These are phyloP conservation scores for Yponomeuta malinellus DNA, from an alignment of 2,888 invertebrate species.

Conservation along the genomic window DNA sequence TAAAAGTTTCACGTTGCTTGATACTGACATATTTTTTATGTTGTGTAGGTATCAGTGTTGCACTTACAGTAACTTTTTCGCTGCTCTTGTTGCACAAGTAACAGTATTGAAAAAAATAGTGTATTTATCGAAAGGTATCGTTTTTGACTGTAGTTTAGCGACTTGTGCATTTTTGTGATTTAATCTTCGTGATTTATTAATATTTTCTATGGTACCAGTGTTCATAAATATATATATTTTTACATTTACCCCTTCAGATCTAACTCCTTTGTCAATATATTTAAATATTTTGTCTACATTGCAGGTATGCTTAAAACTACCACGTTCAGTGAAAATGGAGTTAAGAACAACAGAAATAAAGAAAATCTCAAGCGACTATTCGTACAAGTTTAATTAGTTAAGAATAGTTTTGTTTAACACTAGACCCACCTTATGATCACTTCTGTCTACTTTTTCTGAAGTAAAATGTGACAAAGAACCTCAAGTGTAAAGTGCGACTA, in stretches of 20 bases:
- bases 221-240: constrained; percentile 24
- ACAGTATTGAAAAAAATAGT: too few relatives aligned
- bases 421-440: constrained; percentile 12
- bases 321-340: constrained; percentile 32
- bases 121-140: too few relatives aligned
- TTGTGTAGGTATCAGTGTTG: too few relatives aligned
- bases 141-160: too few relatives aligned
- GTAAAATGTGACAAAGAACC: neutral
- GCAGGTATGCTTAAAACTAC: constrained; percentile 64
- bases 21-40: too few relatives aligned
- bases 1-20: too few relatives aligned
- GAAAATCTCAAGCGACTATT: constrained; percentile 13
- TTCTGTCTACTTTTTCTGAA: neutral
- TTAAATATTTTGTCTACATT: constrained; percentile 26
- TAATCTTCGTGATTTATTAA: neutral
- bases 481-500: neutral
- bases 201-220: constrained; percentile 50
- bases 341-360: constrained; percentile 13
- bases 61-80: too few relatives aligned
- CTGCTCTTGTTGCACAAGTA: too few relatives aligned
- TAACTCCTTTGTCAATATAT: neutral
- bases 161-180: too few relatives aligned
- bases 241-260: constrained; percentile 16
- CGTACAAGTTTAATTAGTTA: constrained; percentile 17
- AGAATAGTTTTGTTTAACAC: constrained; percentile 10